Evolutionary conservation across 2,888 invertebrate genomes (phyloP).

Genomic region (Andrena bicolor): DNA sequence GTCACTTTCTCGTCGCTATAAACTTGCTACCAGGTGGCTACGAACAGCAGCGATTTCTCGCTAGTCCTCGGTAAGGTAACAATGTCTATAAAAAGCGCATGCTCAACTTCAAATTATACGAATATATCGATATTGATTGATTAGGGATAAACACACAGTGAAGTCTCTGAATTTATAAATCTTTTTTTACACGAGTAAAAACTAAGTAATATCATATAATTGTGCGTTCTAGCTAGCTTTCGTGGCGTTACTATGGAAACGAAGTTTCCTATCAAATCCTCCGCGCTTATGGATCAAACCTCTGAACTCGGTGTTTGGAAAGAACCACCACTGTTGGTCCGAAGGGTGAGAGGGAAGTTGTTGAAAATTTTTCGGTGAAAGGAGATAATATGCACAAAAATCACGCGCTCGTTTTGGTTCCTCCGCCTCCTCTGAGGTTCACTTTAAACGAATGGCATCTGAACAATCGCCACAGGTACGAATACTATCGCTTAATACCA

Average conservation of each 20-base stretch:
- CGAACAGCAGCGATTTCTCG: not conserved
- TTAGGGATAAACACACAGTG: not conserved
- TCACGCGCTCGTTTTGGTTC: conserved; percentile 78
- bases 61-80: not conserved
- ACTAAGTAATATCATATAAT: not conserved
- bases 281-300: conserved; percentile 52
- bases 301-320: conserved; percentile 15
- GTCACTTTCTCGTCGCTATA: not conserved
- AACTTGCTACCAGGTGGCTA: not conserved
- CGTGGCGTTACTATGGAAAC: conserved; percentile 56
- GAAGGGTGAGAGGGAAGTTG: not conserved
- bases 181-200: not conserved
- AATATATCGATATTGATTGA: too few species aligned
- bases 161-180: not conserved
- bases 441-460: conserved; percentile 91
- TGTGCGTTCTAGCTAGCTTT: not conserved
- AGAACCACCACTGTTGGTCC: not conserved
- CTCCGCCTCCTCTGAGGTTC: conserved; percentile 86
- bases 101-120: too few species aligned
- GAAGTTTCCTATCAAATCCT: not conserved
- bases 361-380: not conserved
- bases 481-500: conserved; percentile 12
- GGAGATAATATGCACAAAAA: conserved; percentile 55
- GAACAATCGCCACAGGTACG: conserved; percentile 87
- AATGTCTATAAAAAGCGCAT: too few species aligned